phyloP scores from a whole-genome alignment of 1,140 invertebrate genomes.

The Bombus waltoni region DNA sequence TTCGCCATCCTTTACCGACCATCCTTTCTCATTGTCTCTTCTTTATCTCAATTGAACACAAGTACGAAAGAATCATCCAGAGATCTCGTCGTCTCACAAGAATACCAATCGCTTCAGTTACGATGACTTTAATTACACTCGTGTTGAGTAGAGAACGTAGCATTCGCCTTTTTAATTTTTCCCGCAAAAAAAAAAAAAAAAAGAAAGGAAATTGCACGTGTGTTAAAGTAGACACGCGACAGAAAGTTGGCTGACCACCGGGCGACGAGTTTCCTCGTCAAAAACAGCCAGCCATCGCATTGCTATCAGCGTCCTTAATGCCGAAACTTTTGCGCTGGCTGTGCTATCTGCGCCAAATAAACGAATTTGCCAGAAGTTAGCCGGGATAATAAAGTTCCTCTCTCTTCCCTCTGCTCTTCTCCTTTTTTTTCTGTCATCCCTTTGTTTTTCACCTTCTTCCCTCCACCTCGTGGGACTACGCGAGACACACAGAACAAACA shows the following conservation, averaged over 20 bases:
- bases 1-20: neutral
- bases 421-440: conserved; percentile 31
- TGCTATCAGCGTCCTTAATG: conserved; percentile 64
- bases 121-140: neutral
- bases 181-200: neutral
- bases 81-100: neutral
- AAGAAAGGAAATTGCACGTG: neutral
- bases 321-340: conserved; percentile 51
- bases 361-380: conserved; percentile 63
- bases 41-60: neutral
- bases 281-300: conserved; percentile 59
- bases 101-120: neutral
- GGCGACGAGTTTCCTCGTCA: conserved; percentile 54
- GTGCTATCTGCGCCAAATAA: conserved; percentile 65
- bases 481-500: conserved; percentile 43
- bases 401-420: neutral
- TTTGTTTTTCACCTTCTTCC: neutral
- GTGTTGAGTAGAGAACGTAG: neutral
- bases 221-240: neutral
- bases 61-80: neutral
- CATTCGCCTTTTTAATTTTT: neutral
- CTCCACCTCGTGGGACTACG: neutral
- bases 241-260: conserved; percentile 17
- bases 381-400: conserved; percentile 60
- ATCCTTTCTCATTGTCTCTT: neutral